phyloP scores from a whole-genome alignment of 2,113 vertebrate genomes.

The Amphiprion ocellaris region DNA sequence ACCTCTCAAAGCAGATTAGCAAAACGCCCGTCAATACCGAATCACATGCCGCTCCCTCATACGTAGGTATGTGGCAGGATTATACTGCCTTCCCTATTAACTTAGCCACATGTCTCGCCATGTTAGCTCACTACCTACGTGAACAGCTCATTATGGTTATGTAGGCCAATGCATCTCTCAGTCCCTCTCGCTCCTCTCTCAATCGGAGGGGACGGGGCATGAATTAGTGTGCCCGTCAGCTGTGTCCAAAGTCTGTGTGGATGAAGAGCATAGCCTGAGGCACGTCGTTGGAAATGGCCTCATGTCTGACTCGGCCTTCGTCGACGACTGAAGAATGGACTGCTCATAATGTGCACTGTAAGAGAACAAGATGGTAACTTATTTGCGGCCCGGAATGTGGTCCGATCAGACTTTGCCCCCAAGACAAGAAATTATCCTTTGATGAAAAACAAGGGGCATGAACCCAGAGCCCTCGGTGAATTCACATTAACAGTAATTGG shows the following conservation, averaged over 20 bases:
- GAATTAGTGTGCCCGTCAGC: constrained; percentile 66
- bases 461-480: constrained; percentile 1
- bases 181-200: constrained; percentile 38
- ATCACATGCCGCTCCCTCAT: constrained; percentile 48
- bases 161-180: constrained; percentile 66
- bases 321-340: constrained; percentile 52
- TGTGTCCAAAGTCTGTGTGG: constrained; percentile 49
- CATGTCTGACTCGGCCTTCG: constrained; percentile 27
- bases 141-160: constrained; percentile 77
- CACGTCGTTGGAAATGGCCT: constrained; percentile 55
- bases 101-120: constrained; percentile 57
- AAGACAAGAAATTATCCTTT: constrained; percentile 23
- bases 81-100: constrained; percentile 42
- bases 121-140: constrained; percentile 53
- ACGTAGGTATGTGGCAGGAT: constrained; percentile 18
- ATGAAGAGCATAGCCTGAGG: constrained; percentile 65
- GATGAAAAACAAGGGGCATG: constrained; percentile 34
- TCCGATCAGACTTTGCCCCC: constrained; percentile 26
- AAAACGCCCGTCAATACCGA: constrained; percentile 58
- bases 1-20: constrained; percentile 61
- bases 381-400: constrained; percentile 1
- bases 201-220: constrained; percentile 55
- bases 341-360: constrained; percentile 32
- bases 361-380: constrained; percentile 41
- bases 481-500: constrained; percentile 46